Percentiles rank a stretch among this genome's conserved stretches.
Evolutionary conservation across 2,113 vertebrate genomes (phyloP).

Genomic region (Oreotrochilus melanogaster): DNA sequence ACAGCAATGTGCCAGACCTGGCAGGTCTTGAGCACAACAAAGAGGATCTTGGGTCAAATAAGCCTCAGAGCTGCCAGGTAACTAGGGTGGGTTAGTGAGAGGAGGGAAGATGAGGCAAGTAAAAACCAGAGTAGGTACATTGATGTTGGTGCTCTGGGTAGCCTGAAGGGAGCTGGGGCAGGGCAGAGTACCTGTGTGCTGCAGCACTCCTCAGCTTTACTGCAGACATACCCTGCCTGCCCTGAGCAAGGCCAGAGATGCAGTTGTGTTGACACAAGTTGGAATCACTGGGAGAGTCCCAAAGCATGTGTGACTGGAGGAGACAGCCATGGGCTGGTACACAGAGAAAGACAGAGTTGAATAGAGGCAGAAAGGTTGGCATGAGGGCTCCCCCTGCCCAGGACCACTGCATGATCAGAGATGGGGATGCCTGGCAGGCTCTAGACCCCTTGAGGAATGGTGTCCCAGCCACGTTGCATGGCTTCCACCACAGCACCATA

Average conservation of each 20-base stretch:
- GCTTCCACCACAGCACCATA: conserved; percentile 87
- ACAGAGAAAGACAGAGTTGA: background rate
- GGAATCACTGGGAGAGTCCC: background rate
- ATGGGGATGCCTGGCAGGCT: background rate
- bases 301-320: background rate
- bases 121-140: background rate
- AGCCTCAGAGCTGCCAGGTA: background rate
- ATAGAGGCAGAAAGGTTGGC: background rate
- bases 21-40: background rate
- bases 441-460: conserved; percentile 73
- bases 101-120: background rate
- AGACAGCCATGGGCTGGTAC: background rate
- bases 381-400: background rate
- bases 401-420: background rate
- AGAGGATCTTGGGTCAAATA: accelerated
- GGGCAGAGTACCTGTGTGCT: background rate
- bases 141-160: background rate
- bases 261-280: background rate
- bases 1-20: background rate
- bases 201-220: background rate
- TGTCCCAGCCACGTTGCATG: conserved; percentile 88
- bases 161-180: background rate
- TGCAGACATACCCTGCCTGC: background rate
- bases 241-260: background rate
- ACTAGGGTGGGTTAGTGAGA: background rate